Conservation (phyloP, 2,888 invertebrate species). For the Eupithecia exiguata region DNA sequence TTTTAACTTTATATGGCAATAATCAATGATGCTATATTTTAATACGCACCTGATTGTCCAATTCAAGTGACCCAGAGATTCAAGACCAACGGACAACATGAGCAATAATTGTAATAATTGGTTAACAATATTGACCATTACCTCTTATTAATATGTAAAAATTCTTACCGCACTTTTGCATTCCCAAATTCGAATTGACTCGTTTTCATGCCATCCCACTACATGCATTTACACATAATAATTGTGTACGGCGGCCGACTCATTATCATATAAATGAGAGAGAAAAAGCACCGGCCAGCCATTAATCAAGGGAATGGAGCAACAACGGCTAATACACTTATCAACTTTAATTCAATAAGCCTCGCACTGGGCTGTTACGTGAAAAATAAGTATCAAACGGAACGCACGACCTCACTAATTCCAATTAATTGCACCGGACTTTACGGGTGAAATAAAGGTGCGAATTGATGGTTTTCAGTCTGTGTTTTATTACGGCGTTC, state of each 20-base stretch:
- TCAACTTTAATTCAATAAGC: conserved; percentile 83
- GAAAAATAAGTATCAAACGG: conserved; percentile 75
- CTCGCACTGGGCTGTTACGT: conserved; percentile 72
- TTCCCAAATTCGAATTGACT: conserved; percentile 22
- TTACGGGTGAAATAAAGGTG: conserved; percentile 27
- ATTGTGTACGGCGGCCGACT: conserved; percentile 75
- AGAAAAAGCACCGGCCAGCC: conserved; percentile 78
- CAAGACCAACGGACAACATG: background rate
- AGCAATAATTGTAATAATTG: background rate
- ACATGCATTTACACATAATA: conserved; percentile 77
- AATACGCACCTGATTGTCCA: background rate
- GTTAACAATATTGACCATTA: background rate
- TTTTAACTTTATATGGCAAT: no score
- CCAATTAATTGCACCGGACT: conserved; percentile 69
- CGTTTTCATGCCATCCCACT: conserved; percentile 63
- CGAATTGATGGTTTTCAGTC: conserved; percentile 24
- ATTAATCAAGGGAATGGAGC: conserved; percentile 81
- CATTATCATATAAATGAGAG: conserved; percentile 83
- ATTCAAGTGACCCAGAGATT: background rate
- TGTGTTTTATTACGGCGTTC: conserved; percentile 7
- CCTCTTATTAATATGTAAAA: conserved; percentile 8
- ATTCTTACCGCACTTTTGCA: conserved; percentile 6
- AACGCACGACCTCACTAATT: conserved; percentile 76
- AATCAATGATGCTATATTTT: background rate
- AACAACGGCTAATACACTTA: conserved; percentile 83